These are phyloP conservation scores for Carduelis carduelis DNA, from an alignment of 2,797 vertebrate species.

Conservation along the genomic window DNA sequence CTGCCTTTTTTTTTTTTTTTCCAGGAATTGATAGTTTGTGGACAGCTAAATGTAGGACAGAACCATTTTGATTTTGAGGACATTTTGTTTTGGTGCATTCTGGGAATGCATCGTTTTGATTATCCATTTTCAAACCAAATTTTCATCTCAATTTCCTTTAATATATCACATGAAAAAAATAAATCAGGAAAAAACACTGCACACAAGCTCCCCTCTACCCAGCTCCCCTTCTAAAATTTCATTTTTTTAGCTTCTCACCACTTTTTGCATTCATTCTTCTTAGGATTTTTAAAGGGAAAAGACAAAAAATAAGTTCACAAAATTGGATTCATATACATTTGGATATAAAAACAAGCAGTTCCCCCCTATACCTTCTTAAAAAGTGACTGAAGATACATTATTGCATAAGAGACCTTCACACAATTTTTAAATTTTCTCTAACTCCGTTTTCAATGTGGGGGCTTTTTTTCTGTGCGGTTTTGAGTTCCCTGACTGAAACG, in stretches of 20 bases:
- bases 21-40: not conserved
- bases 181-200: not conserved
- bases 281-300: not conserved
- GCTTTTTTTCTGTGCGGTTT: rapidly evolving
- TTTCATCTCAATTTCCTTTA: not conserved
- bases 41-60: not conserved
- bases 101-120: not conserved
- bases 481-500: not conserved
- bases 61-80: not conserved
- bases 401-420: not conserved
- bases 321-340: not conserved
- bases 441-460: not conserved
- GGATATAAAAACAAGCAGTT: not conserved
- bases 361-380: not conserved
- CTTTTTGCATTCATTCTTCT: not conserved
- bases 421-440: not conserved
- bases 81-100: not conserved
- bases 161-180: not conserved
- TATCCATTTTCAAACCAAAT: not conserved
- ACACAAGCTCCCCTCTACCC: not conserved
- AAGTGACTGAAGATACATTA: not conserved
- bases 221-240: not conserved
- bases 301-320: not conserved
- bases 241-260: not conserved
- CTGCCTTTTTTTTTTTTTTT: not conserved